A percentile compares a stretch with the other conserved stretches of the same genome.
Conservation (phyloP, 1,140 invertebrate genomes). For the Hestina assimilis region DNA sequence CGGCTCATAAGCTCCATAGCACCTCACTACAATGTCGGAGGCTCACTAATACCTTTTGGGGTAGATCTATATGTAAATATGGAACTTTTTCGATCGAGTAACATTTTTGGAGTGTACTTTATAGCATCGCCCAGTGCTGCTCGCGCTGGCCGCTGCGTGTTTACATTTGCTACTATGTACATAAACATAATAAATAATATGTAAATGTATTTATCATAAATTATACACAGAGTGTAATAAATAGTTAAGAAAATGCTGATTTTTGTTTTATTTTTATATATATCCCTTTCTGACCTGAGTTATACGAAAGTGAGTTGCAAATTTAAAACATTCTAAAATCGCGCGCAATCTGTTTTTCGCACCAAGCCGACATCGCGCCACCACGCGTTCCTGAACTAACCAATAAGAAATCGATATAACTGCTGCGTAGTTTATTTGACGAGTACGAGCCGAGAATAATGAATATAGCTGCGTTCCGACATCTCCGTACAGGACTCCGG, state of each 20-base stretch:
- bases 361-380: no score
- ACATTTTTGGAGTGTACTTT: conserved; percentile 49
- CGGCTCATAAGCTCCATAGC: background rate
- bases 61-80: conserved; percentile 54
- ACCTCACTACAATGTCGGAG: background rate
- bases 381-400: no score
- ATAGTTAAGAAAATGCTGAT: conserved; percentile 58
- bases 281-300: no score
- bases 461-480: no score
- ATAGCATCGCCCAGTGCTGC: conserved; percentile 6
- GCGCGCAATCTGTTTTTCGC: no score
- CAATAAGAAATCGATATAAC: no score
- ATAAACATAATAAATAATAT: conserved; percentile 54
- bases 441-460: no score
- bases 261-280: conserved; percentile 10
- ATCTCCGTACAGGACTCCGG: no score
- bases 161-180: conserved; percentile 75
- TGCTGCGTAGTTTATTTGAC: no score
- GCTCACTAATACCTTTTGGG: conserved; percentile 3
- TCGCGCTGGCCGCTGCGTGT: conserved; percentile 29
- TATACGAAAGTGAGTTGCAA: no score
- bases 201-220: conserved; percentile 74
- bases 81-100: conserved; percentile 51
- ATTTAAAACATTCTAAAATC: no score
- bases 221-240: conserved; percentile 74